Evolutionary conservation across 2,113 vertebrate species (phyloP), one percentile per base, ranked within the genome.

Genomic region (Antigone vipio): DNA sequence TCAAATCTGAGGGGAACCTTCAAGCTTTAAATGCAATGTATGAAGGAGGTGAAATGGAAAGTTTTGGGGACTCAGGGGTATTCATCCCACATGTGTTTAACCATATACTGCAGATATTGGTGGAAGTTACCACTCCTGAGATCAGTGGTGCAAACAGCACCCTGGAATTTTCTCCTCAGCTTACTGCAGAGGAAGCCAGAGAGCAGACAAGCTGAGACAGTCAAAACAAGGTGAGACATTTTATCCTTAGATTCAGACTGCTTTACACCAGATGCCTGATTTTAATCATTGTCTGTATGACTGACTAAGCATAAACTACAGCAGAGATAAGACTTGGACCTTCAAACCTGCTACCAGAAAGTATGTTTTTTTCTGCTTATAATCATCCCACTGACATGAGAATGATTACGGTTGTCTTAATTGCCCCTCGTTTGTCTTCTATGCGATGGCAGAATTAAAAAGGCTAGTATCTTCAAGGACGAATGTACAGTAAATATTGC

Each of bases 21-120:
- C 38, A 68, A 72, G 42, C 22, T 74, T 67, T 63, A 62, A 32
- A 74, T 16, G 21, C 22, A 50, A 38, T 0, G 0, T 11, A 47
- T 5, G 44, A 47, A 2, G 0, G 26, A 11, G 10, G 27, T n/a
- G 9, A 83, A 64, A 85, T 8, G 7, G n/a, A 52, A 94, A 60
- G 9, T 34, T 24, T 53, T 21, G 34, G 15, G 15, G 58, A 68
- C 10, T 59, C 27, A 2, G 9, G 2, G 17, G 9, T 35, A 21
- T 72, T 69, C 5, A 58, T 49, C 35, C 40, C 26, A 44, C 0
- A 0, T 3, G 19, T 27, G 30, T 79, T 68, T 79, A 55, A 69
- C 26, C 35, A 22, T 3, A 49, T 9, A 35, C 40, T 72, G 12
- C 49, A 56, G 27, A 23, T n/a, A n/a, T 0, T 0, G 1, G 35